These are phyloP conservation scores for Phocides pigmalion DNA, from an alignment of 1,140 invertebrate genomes.

Conservation along the genomic window DNA sequence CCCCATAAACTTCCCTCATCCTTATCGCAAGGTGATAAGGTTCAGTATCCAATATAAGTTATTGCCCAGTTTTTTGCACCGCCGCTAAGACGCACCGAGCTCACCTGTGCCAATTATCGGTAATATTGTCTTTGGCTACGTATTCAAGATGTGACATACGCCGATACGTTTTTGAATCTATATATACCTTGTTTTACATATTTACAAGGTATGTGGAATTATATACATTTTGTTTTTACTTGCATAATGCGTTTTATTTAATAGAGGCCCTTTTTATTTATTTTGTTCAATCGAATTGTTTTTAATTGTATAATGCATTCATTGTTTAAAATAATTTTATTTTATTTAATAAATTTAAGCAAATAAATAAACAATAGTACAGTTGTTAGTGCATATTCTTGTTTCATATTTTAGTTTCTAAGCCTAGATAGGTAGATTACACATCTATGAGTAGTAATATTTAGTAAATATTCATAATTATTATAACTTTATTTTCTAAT, in stretches of 20 bases:
- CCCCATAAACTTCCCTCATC: slow-evolving; percentile 22
- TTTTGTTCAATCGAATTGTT: not conserved
- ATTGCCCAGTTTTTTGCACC: slow-evolving; percentile 20
- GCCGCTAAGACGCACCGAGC: slow-evolving; percentile 13
- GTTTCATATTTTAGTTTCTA: no score
- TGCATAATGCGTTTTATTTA: no score
- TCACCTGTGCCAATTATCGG: slow-evolving; percentile 63
- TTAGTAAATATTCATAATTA: no score
- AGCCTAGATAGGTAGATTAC: no score
- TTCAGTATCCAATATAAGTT: slow-evolving; percentile 15
- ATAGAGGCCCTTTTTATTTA: not conserved
- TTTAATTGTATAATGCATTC: no score
- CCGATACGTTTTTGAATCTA: slow-evolving; percentile 21
- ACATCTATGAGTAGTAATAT: no score
- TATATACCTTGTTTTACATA: slow-evolving; percentile 14
- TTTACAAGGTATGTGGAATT: slow-evolving; percentile 24
- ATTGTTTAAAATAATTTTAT: no score
- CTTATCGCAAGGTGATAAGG: slow-evolving; percentile 32
- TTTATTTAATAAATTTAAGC: no score
- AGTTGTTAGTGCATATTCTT: no score
- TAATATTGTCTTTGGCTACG: slow-evolving; percentile 47
- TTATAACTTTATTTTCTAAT: no score
- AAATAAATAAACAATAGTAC: no score
- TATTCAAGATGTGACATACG: slow-evolving; percentile 30
- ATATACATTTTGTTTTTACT: not conserved